Evolutionary conservation across 1,140 invertebrate species (phyloP).

Genomic region (Rhagoletis pomonella): DNA sequence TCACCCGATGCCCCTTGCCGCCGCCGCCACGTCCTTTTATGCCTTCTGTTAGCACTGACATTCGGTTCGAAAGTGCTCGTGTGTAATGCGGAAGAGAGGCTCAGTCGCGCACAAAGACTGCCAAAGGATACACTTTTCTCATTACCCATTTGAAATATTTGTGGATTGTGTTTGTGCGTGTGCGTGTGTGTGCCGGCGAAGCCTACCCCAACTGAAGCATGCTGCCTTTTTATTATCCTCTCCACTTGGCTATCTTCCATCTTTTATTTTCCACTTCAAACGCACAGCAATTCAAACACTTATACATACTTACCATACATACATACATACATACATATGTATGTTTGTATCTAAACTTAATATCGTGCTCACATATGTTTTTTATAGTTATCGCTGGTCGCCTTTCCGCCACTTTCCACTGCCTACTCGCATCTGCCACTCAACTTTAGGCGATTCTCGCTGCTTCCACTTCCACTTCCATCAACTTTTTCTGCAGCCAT

Average conservation of each 20-base stretch:
- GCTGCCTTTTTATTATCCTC: slow-evolving; percentile 21
- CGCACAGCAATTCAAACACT: no score
- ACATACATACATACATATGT: background rate
- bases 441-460: slow-evolving; percentile 17
- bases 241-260: slow-evolving; percentile 33
- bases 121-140: slow-evolving; percentile 23
- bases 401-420: background rate
- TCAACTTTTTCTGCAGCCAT: background rate
- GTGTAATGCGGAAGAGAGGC: slow-evolving; percentile 5
- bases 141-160: slow-evolving; percentile 6
- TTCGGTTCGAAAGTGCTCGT: background rate
- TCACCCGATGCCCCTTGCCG: background rate
- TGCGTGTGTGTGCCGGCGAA: background rate
- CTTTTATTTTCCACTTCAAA: slow-evolving; percentile 46
- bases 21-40: background rate
- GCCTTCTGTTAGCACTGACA: background rate
- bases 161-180: background rate
- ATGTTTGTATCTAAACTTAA: background rate
- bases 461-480: background rate
- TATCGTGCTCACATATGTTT: slow-evolving; percentile 24
- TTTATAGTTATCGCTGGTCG: background rate
- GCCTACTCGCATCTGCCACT: background rate
- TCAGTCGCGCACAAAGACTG: slow-evolving; percentile 25
- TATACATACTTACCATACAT: background rate
- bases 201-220: background rate